Evolutionary conservation across 2,888 invertebrate species (phyloP).

Genomic region (Abrostola triplasia): DNA sequence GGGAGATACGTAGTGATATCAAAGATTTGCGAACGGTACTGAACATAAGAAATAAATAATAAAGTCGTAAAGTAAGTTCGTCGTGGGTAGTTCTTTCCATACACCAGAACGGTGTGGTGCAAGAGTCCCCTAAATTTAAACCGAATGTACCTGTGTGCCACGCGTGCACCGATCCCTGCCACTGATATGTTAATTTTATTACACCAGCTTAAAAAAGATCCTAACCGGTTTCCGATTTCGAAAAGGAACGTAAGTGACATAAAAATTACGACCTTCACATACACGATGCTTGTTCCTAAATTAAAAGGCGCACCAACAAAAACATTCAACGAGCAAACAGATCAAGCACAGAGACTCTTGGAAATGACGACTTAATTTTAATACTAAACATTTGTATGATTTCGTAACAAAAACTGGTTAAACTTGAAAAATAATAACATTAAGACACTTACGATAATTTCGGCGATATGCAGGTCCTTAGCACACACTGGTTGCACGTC

Average conservation of each 20-base stretch:
- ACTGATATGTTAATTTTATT: slow-evolving; percentile 86
- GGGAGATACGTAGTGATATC: slow-evolving; percentile 36
- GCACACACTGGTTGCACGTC: slow-evolving; percentile 71
- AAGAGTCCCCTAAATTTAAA: slow-evolving; percentile 62
- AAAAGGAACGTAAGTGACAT: slow-evolving; percentile 83
- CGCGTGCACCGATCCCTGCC: slow-evolving; percentile 76
- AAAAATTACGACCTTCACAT: slow-evolving; percentile 80
- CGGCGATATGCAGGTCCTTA: slow-evolving; percentile 68
- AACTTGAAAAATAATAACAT: slow-evolving; percentile 56
- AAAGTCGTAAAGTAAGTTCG: neutral
- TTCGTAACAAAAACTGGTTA: slow-evolving; percentile 62
- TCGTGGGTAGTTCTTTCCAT: slow-evolving; percentile 7
- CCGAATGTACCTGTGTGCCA: slow-evolving; percentile 51
- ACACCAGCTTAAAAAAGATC: slow-evolving; percentile 82
- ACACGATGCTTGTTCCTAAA: slow-evolving; percentile 62
- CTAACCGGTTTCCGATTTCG: slow-evolving; percentile 83
- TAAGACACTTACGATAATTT: slow-evolving; percentile 75
- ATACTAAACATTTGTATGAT: slow-evolving; percentile 65
- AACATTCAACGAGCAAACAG: slow-evolving; percentile 55
- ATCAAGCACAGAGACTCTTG: slow-evolving; percentile 44
- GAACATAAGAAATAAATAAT: neutral
- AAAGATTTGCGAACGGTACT: slow-evolving; percentile 21
- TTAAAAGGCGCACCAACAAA: slow-evolving; percentile 66
- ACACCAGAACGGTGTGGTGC: slow-evolving; percentile 25
- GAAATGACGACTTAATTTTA: slow-evolving; percentile 55